Evolutionary conservation across 2,113 vertebrate species (phyloP), one percentile per base, ranked within the genome.

Genomic region (Catharus bicknelli): DNA sequence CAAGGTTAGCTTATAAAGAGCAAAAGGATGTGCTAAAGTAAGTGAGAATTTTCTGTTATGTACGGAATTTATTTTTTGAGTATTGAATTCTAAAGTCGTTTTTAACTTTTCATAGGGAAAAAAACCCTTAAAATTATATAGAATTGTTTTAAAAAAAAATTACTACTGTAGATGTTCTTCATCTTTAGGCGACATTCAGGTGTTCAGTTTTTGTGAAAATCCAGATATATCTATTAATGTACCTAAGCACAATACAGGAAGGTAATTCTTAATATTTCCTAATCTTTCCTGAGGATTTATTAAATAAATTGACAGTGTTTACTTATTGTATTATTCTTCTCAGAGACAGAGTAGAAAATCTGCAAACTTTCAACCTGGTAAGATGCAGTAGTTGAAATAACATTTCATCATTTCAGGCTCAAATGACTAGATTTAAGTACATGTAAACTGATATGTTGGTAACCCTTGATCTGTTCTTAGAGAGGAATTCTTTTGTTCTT

Each of bases 51-150:
- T 90, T 38, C 13, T 73, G 9, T 36, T 38, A 3, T 38, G 5
- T 14, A n/a, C 13, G 36, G 3, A 1, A 36, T 8, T 50, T 48
- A 6, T 20, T 42, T 54, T 83, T 48, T 62, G 42, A 38, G 4
- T 45, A 18, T 50, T 76, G 13, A 83, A 68, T 12, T 62, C 36
- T 58, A 69, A 40, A 4, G 1, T n/a, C 21, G 25, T 6, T 73
- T 79, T 62, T 48, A 48, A 61, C 4, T 48, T 73, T 27, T 45
- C 4, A 27, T 43, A 61, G 7, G 19, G 48, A 55, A 57, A 34
- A 36, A 2, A 4, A 1, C 1, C 22, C 10, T 4, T 15, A 40
- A n/a, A 74, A 21, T 1, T 13, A 25, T 16, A 45, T 1, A 32
- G 11, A 22, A 22, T 76, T 29, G n/a, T 80, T 90, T 72, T 3